Conservation (phyloP, 2,888 invertebrate species). For the Odiellus spinosus region DNA sequence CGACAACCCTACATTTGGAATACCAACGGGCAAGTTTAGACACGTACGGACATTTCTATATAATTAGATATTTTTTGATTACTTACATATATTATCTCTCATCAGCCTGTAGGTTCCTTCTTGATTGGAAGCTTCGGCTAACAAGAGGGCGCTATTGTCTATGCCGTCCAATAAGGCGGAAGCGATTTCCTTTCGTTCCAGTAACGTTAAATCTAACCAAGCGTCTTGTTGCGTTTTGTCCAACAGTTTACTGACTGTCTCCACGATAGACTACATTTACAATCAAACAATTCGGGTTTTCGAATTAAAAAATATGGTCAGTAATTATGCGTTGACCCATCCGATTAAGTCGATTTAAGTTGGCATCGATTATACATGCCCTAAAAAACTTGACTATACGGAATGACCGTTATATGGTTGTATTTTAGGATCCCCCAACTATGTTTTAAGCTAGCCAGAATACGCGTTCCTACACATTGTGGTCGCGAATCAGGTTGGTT, state of each 20-base stretch:
- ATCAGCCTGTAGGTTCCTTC: conserved; percentile 17
- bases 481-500: too few relatives aligned
- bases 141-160: conserved; percentile 27
- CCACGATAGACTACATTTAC: conserved; percentile 25
- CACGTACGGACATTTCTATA: neutral
- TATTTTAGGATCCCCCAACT: too few relatives aligned
- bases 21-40: conserved; percentile 4
- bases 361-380: too few relatives aligned
- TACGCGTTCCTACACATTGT: too few relatives aligned
- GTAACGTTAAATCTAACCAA: conserved; percentile 26
- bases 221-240: conserved; percentile 24
- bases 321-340: too few relatives aligned
- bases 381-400: too few relatives aligned
- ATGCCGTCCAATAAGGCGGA: conserved; percentile 26
- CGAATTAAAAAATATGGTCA: too few relatives aligned
- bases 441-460: too few relatives aligned
- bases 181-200: conserved; percentile 24
- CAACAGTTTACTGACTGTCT: conserved; percentile 28
- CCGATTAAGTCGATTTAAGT: too few relatives aligned
- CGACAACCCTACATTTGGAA: conserved; percentile 54
- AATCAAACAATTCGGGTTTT: too few relatives aligned
- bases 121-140: conserved; percentile 23
- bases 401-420: too few relatives aligned
- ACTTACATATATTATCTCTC: conserved; percentile 19
- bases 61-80: neutral